These are phyloP conservation scores for Theristicus caerulescens DNA, from an alignment of 2,113 vertebrate species.

Conservation along the genomic window DNA sequence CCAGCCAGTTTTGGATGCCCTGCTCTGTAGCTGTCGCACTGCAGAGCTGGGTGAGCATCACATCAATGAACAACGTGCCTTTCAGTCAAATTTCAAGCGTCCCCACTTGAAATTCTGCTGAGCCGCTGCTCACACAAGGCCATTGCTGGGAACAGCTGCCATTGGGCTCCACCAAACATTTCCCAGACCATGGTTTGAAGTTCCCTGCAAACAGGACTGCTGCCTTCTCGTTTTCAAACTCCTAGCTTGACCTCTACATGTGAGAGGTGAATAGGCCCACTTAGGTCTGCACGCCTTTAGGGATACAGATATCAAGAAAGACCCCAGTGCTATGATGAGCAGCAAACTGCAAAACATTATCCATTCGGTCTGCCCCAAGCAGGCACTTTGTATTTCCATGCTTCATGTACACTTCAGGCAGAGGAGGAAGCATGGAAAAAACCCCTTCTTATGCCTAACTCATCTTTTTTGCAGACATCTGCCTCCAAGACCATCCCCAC, in stretches of 20 bases:
- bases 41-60: not conserved
- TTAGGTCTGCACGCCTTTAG: not conserved
- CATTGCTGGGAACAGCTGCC: not conserved
- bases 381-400: not conserved
- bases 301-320: not conserved
- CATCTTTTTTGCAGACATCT: not conserved
- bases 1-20: not conserved
- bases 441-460: not conserved
- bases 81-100: not conserved
- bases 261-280: not conserved
- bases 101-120: not conserved
- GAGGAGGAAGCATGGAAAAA: not conserved
- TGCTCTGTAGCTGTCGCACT: not conserved
- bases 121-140: not conserved
- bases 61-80: not conserved
- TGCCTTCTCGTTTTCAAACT: not conserved
- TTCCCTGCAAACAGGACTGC: not conserved
- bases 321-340: not conserved
- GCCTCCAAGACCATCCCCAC: not conserved
- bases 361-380: not conserved
- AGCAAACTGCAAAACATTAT: not conserved
- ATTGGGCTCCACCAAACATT: accelerated
- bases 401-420: not conserved
- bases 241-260: not conserved
- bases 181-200: not conserved